Conservation (phyloP, 2,888 invertebrate genomes). For the Epistrophe grossulariae region DNA sequence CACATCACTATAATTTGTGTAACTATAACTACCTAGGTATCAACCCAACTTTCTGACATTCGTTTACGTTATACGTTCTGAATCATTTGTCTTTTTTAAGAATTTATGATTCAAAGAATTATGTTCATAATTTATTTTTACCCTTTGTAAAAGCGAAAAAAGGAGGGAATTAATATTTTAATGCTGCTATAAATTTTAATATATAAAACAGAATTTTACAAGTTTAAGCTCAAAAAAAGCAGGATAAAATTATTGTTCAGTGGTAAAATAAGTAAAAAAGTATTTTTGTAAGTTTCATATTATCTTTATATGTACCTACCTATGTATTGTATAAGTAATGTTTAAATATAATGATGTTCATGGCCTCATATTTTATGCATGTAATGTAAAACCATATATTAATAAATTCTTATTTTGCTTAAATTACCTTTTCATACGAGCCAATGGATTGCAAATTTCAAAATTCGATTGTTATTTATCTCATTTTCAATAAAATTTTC, state of each 20-base stretch:
- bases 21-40: background rate
- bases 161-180: conserved; percentile 16
- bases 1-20: background rate
- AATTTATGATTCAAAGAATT: conserved; percentile 5
- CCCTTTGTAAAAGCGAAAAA: background rate
- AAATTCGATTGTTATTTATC: no score
- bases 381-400: no score
- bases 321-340: background rate
- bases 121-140: conserved; percentile 1
- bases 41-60: background rate
- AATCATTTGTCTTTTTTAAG: background rate
- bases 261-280: background rate
- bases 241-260: background rate
- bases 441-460: no score
- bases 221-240: background rate
- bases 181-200: conserved; percentile 19
- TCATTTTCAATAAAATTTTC: no score
- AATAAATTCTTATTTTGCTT: no score
- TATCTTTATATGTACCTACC: no score
- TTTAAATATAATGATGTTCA: no score
- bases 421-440: no score
- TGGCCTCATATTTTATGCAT: no score
- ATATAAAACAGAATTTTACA: background rate
- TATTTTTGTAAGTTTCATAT: background rate
- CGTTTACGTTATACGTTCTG: background rate